Percentiles rank a stretch among this genome's conserved stretches.
phyloP scores from a whole-genome alignment of 2,113 vertebrate species.

The Thryonomys swinderianus region DNA sequence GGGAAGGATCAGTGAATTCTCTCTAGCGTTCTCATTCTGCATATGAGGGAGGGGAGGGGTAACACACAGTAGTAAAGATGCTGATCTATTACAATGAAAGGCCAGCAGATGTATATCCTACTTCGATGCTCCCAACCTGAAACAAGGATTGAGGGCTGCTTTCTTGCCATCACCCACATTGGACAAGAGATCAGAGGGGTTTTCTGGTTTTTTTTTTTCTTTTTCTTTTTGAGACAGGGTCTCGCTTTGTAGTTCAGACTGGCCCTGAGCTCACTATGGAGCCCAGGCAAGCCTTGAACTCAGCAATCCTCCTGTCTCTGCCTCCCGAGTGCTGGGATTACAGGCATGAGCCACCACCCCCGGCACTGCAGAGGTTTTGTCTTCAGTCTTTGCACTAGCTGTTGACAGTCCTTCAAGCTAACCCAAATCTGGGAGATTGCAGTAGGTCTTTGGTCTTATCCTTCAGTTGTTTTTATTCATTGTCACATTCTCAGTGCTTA shows the following conservation, averaged over 20 bases:
- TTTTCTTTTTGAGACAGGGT: too few relatives aligned
- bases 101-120: not conserved
- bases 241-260: too few relatives aligned
- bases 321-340: too few relatives aligned
- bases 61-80: not conserved
- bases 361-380: too few relatives aligned
- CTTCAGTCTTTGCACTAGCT: not conserved
- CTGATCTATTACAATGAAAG: conserved; percentile 57
- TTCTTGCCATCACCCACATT: not conserved
- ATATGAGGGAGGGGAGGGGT: conserved; percentile 56
- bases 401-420: not conserved
- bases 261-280: too few relatives aligned
- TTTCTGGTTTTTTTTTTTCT: too few relatives aligned
- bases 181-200: not conserved
- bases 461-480: not conserved
- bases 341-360: too few relatives aligned
- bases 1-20: conserved; percentile 78
- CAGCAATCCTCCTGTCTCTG: too few relatives aligned
- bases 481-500: not conserved
- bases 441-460: not conserved
- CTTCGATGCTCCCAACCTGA: accelerated
- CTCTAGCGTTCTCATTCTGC: conserved; percentile 57
- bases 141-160: not conserved
- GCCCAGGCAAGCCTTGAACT: too few relatives aligned
- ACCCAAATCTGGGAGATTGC: not conserved